Evolutionary conservation across 2,113 vertebrate species (phyloP).

Genomic region (Miniopterus natalensis): DNA sequence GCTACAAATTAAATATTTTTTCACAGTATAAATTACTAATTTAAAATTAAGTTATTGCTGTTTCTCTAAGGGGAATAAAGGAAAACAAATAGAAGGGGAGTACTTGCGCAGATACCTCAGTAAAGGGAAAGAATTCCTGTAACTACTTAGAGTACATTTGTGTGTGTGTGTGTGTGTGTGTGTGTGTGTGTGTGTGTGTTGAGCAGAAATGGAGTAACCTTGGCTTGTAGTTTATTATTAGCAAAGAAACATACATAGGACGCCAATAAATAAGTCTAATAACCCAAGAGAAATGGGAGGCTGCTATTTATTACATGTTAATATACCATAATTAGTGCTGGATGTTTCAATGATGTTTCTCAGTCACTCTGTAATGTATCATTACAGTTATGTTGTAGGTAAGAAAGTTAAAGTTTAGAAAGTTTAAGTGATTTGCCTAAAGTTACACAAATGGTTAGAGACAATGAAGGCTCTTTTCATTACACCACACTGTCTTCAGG

Average conservation of each 20-base stretch:
- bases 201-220: background rate
- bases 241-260: background rate
- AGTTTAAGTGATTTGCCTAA: conserved; percentile 5
- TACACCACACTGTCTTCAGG: background rate
- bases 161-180: background rate
- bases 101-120: background rate
- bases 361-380: background rate
- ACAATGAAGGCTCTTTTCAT: background rate
- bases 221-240: background rate
- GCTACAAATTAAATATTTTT: conserved; percentile 16
- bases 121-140: background rate
- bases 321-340: background rate
- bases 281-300: background rate
- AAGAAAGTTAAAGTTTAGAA: conserved; percentile 42
- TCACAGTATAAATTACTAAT: background rate
- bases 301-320: conserved; percentile 29
- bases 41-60: background rate
- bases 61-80: background rate
- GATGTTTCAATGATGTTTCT: background rate
- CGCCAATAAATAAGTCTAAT: conserved; percentile 6
- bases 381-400: conserved; percentile 7
- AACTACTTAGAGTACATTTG: background rate
- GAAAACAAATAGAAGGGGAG: background rate
- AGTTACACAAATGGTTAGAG: background rate
- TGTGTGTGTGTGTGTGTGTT: background rate